These are phyloP conservation scores for Parthenolecanium corni DNA, from an alignment of 2,888 invertebrate genomes.

Conservation along the genomic window DNA sequence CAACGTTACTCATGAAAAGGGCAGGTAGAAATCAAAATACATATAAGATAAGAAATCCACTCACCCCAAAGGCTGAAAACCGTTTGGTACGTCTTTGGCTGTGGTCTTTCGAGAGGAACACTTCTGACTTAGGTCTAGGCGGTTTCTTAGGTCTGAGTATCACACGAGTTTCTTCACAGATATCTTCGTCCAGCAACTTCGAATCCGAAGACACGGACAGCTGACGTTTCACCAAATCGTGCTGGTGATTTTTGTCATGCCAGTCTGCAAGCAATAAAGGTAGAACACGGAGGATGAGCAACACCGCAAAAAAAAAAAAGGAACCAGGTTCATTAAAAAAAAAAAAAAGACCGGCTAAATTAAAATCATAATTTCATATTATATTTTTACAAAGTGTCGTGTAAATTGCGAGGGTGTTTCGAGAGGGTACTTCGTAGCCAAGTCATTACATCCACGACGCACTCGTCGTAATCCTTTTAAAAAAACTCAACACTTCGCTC, in stretches of 20 bases:
- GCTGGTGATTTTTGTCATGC: conserved; percentile 43
- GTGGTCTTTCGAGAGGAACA: conserved; percentile 67
- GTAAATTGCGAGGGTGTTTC: too few relatives aligned
- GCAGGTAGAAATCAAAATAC: too few relatives aligned
- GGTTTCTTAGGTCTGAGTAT: conserved; percentile 82
- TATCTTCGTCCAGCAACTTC: conserved; percentile 79
- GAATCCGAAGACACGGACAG: conserved; percentile 86
- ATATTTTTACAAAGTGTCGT: too few relatives aligned
- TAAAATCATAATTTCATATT: too few relatives aligned
- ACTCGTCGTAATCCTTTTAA: neutral
- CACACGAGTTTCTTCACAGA: conserved; percentile 76
- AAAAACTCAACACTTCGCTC: neutral
- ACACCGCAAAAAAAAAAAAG: too few relatives aligned
- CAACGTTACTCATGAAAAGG: too few relatives aligned
- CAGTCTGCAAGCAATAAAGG: conserved; percentile 49
- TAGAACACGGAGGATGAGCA: too few relatives aligned
- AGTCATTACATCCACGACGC: neutral
- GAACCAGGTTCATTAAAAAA: neutral
- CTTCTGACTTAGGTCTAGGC: conserved; percentile 91
- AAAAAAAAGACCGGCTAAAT: too few relatives aligned
- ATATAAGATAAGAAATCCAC: too few relatives aligned
- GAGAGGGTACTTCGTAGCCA: neutral
- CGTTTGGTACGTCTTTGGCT: conserved; percentile 65
- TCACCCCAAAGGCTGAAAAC: conserved; percentile 93
- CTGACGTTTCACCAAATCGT: conserved; percentile 78